Evolutionary conservation across 2,888 invertebrate genomes (phyloP).

Genomic region (Tetropium fuscum): DNA sequence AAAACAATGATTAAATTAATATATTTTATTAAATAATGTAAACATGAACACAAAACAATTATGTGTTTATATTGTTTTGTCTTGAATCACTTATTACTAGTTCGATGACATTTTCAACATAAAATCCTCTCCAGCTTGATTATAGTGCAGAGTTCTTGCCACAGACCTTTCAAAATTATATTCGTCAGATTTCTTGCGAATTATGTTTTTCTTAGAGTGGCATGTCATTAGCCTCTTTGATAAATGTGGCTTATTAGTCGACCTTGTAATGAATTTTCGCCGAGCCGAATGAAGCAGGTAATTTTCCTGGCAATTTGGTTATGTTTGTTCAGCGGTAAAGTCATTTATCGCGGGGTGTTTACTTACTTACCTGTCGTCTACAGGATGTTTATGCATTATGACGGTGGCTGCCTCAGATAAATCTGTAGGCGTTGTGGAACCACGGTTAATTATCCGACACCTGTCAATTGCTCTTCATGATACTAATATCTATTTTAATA

Average conservation of each 20-base stretch:
- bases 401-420: not conserved
- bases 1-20: too few relatives aligned
- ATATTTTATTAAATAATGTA: too few relatives aligned
- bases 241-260: conserved; percentile 62
- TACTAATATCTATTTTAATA: too few relatives aligned
- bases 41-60: too few relatives aligned
- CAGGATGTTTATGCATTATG: conserved; percentile 20
- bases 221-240: conserved; percentile 49
- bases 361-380: conserved; percentile 20
- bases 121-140: too few relatives aligned
- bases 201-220: conserved; percentile 39
- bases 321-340: conserved; percentile 61
- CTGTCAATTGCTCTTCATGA: not conserved
- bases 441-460: not conserved
- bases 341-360: conserved; percentile 57
- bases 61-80: too few relatives aligned
- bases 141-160: conserved; percentile 2
- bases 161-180: conserved; percentile 24
- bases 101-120: too few relatives aligned
- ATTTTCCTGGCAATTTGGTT: conserved; percentile 64
- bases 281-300: conserved; percentile 60
- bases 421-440: not conserved
- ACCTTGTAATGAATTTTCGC: conserved; percentile 61
- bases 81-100: too few relatives aligned
- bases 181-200: conserved; percentile 32